Evolutionary conservation across 1,140 invertebrate species (phyloP).

Genomic region (Trichomalopsis sarcophagae): DNA sequence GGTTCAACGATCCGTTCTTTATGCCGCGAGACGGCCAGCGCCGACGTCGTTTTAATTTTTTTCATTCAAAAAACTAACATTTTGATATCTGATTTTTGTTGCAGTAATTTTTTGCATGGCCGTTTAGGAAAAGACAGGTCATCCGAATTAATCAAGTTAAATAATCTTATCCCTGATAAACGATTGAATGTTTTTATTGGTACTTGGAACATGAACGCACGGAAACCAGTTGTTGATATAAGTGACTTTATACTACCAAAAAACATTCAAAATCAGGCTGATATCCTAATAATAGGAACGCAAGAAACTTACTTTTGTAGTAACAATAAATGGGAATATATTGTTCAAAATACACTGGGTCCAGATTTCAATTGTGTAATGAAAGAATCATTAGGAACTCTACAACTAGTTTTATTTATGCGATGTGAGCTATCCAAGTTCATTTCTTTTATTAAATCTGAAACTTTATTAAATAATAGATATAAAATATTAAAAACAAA

Average conservation of each 20-base stretch:
- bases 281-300: constrained; percentile 93
- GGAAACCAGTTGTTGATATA: constrained; percentile 85
- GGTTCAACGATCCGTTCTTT: no score
- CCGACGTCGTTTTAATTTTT: no score
- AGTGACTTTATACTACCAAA: constrained; percentile 93
- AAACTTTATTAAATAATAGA: constrained; percentile 88
- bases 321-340: constrained; percentile 90
- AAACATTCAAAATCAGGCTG: constrained; percentile 88
- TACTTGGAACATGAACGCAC: constrained; percentile 98
- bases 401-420: constrained; percentile 91
- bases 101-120: constrained; percentile 86
- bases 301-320: constrained; percentile 92
- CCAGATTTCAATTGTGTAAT: constrained; percentile 88
- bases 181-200: constrained; percentile 92
- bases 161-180: constrained; percentile 89
- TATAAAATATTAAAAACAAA: constrained; percentile 93
- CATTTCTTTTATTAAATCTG: constrained; percentile 92
- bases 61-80: not conserved
- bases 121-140: constrained; percentile 86
- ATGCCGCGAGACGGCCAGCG: no score
- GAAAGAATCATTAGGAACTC: constrained; percentile 79
- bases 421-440: constrained; percentile 95
- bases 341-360: constrained; percentile 92
- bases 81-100: not conserved
- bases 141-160: constrained; percentile 87